Evolutionary conservation across 2,888 invertebrate genomes (phyloP).

Genomic region (Acronicta alni): DNA sequence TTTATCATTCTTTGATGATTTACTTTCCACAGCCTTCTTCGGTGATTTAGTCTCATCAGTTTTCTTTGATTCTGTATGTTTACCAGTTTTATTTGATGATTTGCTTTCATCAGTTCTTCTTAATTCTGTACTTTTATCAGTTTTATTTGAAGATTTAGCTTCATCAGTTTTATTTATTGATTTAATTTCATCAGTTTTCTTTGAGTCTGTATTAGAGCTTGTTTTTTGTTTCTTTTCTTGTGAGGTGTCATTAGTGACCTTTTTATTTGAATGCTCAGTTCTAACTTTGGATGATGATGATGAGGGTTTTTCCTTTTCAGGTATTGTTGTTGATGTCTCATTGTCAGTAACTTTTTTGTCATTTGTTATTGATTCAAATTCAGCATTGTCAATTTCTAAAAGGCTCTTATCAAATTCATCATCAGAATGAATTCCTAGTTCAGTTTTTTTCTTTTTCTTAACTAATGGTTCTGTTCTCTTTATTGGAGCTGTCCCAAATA

Average conservation of each 20-base stretch:
- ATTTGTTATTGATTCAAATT: conserved; percentile 49
- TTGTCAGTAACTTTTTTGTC: conserved; percentile 4
- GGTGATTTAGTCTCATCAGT: conserved; percentile 3
- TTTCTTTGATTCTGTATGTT: conserved; percentile 14
- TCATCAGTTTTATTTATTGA: conserved; percentile 23
- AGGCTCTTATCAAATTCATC: conserved; percentile 92
- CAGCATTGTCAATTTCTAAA: conserved; percentile 90
- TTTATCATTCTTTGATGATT: conserved; percentile 33
- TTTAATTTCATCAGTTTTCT: conserved; percentile 25
- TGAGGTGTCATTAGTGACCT: conserved; percentile 6
- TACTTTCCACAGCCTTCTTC: conserved; percentile 23
- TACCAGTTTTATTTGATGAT: background rate
- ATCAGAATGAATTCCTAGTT: conserved; percentile 90
- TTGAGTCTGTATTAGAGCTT: conserved; percentile 15
- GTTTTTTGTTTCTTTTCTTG: conserved; percentile 37
- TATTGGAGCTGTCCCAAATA: conserved; percentile 91
- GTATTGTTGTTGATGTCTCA: conserved; percentile 9
- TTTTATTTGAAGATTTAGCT: background rate
- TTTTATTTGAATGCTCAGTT: conserved; percentile 10
- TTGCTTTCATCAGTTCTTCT: conserved; percentile 19
- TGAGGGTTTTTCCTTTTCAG: conserved; percentile 13
- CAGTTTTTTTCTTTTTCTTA: conserved; percentile 79
- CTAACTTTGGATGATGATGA: conserved; percentile 31
- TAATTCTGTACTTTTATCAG: background rate
- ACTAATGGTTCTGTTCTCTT: conserved; percentile 87